These are phyloP conservation scores for Phrynocephalus vlangalii DNA, from an alignment of 2,797 vertebrate species.

Conservation along the genomic window DNA sequence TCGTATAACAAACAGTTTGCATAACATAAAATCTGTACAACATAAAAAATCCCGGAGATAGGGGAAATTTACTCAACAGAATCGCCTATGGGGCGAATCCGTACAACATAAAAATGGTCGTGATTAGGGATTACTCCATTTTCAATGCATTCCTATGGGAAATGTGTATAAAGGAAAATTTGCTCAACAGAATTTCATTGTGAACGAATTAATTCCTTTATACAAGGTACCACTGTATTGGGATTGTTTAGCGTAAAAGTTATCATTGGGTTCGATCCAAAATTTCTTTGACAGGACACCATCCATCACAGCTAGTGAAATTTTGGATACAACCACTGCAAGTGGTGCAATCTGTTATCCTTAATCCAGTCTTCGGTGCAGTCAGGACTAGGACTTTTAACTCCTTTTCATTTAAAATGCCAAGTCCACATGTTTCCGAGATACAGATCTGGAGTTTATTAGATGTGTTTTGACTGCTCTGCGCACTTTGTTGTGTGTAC, in stretches of 20 bases:
- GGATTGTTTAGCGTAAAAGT: neutral
- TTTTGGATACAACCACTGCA: neutral
- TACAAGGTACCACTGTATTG: no score
- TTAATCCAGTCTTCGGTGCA: neutral
- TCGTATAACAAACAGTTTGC: no score
- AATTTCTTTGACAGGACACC: neutral
- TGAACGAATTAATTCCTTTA: no score
- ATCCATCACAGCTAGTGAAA: neutral
- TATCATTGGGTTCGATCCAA: neutral
- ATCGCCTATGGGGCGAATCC: no score
- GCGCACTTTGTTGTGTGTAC: conserved; percentile 23
- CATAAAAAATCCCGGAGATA: no score
- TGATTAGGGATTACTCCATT: no score
- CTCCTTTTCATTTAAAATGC: conserved; percentile 6
- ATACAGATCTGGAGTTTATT: conserved; percentile 30
- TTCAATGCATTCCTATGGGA: no score
- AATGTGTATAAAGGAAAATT: no score
- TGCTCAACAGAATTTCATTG: no score
- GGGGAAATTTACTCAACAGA: no score
- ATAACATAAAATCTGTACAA: no score
- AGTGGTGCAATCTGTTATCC: neutral
- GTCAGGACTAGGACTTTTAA: conserved; percentile 26
- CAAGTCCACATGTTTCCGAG: neutral
- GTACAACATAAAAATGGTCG: no score
- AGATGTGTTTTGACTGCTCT: conserved; percentile 17